Percentiles rank a stretch among this genome's conserved stretches.
These are phyloP conservation scores for Cottoperca gobio DNA, from an alignment of 2,797 vertebrate species.

Conservation along the genomic window DNA sequence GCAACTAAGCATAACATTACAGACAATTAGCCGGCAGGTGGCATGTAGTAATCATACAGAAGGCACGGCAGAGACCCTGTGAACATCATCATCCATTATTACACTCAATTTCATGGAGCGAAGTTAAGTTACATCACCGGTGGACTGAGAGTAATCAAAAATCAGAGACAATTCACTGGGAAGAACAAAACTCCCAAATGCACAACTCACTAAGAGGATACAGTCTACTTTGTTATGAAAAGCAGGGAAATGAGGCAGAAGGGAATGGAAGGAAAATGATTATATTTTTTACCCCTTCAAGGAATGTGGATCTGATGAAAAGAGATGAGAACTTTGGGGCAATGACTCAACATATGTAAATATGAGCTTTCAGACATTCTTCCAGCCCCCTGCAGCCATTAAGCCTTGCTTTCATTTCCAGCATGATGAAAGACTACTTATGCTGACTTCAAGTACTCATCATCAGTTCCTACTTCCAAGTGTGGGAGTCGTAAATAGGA, in stretches of 20 bases:
- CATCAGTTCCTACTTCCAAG: slow-evolving; percentile 31
- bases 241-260: slow-evolving; percentile 58
- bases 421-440: slow-evolving; percentile 43
- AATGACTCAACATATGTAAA: slow-evolving; percentile 63
- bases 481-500: slow-evolving; percentile 35
- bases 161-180: slow-evolving; percentile 48
- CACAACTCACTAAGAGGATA: slow-evolving; percentile 52
- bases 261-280: slow-evolving; percentile 47
- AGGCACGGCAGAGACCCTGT: slow-evolving; percentile 46
- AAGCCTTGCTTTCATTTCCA: slow-evolving; percentile 46
- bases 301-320: slow-evolving; percentile 62
- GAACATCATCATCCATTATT: slow-evolving; percentile 55
- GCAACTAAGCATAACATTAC: slow-evolving; percentile 61
- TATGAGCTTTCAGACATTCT: slow-evolving; percentile 51
- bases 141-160: slow-evolving; percentile 51
- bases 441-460: slow-evolving; percentile 40
- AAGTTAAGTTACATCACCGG: slow-evolving; percentile 49
- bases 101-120: slow-evolving; percentile 55
- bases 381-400: slow-evolving; percentile 24
- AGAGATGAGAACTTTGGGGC: slow-evolving; percentile 59
- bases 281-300: slow-evolving; percentile 43
- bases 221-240: slow-evolving; percentile 44
- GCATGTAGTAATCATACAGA: slow-evolving; percentile 56
- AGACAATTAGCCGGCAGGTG: slow-evolving; percentile 64
- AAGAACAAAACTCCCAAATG: slow-evolving; percentile 35